Evolutionary conservation across 2,888 invertebrate species (phyloP).

Genomic region (Beris morrisii): DNA sequence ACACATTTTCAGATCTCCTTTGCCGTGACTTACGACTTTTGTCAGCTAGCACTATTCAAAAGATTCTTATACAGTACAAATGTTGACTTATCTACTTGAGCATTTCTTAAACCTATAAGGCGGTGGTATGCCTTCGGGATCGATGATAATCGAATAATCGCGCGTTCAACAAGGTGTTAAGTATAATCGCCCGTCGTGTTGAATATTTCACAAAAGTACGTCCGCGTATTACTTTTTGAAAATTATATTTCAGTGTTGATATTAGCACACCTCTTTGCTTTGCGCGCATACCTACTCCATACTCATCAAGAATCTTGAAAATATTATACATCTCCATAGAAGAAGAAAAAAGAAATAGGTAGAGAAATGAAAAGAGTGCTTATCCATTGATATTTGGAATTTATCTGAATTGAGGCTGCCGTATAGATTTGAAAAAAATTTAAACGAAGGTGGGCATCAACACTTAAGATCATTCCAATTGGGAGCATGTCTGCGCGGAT

Average conservation of each 20-base stretch:
- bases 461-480: conserved; percentile 28
- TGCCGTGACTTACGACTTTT: conserved; percentile 6
- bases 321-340: background rate
- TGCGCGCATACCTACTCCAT: background rate
- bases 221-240: conserved; percentile 2
- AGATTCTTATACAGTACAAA: conserved; percentile 29
- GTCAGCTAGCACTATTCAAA: conserved; percentile 17
- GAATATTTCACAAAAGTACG: background rate
- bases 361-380: background rate
- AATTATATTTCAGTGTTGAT: conserved; percentile 24
- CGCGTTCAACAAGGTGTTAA: conserved; percentile 9
- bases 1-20: conserved; percentile 3
- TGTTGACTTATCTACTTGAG: conserved; percentile 23
- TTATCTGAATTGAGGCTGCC: conserved; percentile 10
- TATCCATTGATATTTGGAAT: conserved; percentile 1
- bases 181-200: conserved; percentile 23
- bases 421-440: conserved; percentile 14
- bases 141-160: conserved; percentile 27
- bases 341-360: background rate
- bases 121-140: conserved; percentile 15
- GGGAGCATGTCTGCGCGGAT: conserved; percentile 28
- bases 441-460: conserved; percentile 30
- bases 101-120: background rate
- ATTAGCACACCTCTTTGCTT: conserved; percentile 22
- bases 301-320: background rate